Evolutionary conservation across 1,140 invertebrate species (phyloP).

Genomic region (Thalassaphorura encarpata): DNA sequence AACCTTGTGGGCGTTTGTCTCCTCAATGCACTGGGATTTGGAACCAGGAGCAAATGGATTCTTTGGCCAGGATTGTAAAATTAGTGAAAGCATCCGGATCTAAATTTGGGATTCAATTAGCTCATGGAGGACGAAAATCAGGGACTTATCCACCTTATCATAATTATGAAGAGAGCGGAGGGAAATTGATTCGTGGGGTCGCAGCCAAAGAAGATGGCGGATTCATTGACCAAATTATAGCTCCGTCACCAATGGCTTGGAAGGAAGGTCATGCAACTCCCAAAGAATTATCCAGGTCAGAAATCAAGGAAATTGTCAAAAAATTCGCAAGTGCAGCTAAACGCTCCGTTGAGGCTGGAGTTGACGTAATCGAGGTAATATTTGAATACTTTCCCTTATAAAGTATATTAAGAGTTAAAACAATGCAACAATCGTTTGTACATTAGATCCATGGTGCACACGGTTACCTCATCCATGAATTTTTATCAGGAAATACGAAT

Average conservation of each 20-base stretch:
- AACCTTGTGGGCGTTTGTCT: constrained; percentile 5
- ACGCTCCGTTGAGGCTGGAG: constrained; percentile 3
- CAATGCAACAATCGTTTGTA: not conserved
- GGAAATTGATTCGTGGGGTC: constrained; percentile 1
- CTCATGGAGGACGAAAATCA: constrained; percentile 15
- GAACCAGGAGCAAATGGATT: not conserved
- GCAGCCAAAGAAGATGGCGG: constrained; percentile 12
- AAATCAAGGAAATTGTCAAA: constrained; percentile 12
- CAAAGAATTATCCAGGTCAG: not conserved
- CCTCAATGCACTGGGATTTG: constrained; percentile 11
- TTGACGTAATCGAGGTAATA: constrained; percentile 19
- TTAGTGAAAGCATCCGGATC: not conserved
- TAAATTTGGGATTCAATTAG: constrained; percentile 10
- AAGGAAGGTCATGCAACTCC: not conserved
- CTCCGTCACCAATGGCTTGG: constrained; percentile 7
- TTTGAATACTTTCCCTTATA: not conserved
- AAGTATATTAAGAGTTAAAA: not conserved
- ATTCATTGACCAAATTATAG: not conserved
- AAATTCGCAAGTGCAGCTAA: not conserved
- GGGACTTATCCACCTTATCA: constrained; percentile 7
- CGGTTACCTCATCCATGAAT: constrained; percentile 1
- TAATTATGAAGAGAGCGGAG: constrained; percentile 10
- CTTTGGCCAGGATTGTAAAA: not conserved
- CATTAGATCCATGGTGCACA: constrained; percentile 4
- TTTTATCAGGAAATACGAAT: constrained; percentile 4